Evolutionary conservation across 2,797 vertebrate genomes (phyloP).

Genomic region (Xerus rutilus): DNA sequence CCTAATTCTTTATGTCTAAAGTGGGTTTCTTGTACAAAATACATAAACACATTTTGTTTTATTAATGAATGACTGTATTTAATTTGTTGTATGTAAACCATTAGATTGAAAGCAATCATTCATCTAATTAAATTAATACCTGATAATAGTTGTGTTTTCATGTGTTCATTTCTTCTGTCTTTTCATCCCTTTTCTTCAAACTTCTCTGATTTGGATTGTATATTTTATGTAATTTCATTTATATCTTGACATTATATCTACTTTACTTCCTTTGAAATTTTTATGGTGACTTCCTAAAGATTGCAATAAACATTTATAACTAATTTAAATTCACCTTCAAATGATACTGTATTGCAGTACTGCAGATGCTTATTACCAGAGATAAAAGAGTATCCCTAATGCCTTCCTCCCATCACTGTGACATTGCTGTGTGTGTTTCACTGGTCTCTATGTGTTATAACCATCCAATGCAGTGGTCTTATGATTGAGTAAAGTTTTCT

Average conservation of each 20-base stretch:
- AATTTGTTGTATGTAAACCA: background rate
- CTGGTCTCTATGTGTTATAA: background rate
- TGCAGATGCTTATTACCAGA: background rate
- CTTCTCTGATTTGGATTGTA: background rate
- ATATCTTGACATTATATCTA: background rate
- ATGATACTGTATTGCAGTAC: background rate
- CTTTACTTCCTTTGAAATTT: background rate
- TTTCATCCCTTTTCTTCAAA: background rate
- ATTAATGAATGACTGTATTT: background rate
- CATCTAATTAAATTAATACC: background rate
- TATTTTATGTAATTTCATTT: background rate
- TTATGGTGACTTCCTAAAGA: background rate
- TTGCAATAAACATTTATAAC: background rate
- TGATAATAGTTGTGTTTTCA: background rate
- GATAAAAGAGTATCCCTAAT: background rate
- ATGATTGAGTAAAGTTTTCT: background rate
- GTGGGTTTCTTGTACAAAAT: background rate
- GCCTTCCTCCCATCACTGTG: background rate
- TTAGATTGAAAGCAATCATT: background rate
- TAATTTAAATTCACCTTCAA: background rate
- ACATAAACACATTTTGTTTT: background rate
- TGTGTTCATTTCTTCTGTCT: background rate
- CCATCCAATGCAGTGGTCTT: background rate
- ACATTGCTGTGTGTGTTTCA: background rate
- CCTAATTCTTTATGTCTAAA: background rate